A percentile compares a stretch with the other conserved stretches of the same genome.
phyloP scores from a whole-genome alignment of 2,113 vertebrate genomes.

The Nicator chloris region DNA sequence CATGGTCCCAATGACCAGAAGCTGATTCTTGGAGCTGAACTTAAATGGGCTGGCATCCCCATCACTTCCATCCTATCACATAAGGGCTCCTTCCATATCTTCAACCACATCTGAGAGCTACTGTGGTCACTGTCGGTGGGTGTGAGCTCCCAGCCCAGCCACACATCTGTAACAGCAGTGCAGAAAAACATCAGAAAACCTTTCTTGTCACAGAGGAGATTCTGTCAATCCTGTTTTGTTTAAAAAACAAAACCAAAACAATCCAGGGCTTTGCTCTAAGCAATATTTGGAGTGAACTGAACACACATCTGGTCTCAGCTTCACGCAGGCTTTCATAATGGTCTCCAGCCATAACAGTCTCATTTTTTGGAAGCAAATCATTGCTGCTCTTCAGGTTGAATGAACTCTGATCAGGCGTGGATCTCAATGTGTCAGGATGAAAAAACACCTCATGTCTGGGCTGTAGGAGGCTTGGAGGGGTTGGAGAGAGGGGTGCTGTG shows the following conservation, averaged over 20 bases:
- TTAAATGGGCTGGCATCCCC: neutral
- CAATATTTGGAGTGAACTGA: neutral
- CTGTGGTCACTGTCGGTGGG: neutral
- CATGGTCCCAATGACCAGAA: neutral
- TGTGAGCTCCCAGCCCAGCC: neutral
- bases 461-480: neutral
- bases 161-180: neutral
- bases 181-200: neutral
- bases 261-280: neutral
- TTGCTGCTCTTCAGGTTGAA: neutral
- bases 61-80: neutral
- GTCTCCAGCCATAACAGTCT: constrained; percentile 11
- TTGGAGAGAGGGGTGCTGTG: neutral
- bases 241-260: neutral
- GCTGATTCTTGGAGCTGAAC: neutral
- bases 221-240: neutral
- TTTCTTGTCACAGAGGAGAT: neutral
- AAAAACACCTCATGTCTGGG: neutral
- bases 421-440: neutral
- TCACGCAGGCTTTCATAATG: neutral
- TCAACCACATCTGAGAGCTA: neutral
- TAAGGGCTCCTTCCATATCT: neutral
- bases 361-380: constrained; percentile 15
- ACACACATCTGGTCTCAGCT: constrained; percentile 26
- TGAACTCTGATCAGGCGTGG: constrained; percentile 13